Base-by-base conservation (phyloP, 2,797 vertebrate genomes). In the Sphenodon punctatus region DNA sequence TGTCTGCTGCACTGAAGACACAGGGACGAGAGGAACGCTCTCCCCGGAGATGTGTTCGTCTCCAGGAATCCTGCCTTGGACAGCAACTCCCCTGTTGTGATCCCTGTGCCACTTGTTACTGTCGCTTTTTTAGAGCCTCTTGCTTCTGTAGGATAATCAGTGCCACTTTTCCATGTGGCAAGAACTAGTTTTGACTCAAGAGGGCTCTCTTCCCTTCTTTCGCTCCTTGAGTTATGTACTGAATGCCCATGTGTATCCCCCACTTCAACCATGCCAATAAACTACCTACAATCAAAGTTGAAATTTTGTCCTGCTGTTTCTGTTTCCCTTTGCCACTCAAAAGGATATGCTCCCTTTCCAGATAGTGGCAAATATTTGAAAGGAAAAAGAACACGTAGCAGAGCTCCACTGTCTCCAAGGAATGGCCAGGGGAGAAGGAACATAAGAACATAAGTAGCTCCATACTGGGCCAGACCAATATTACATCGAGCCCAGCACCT, bases 91-190 rank as follows among this genome's bases (percentile, higher is more conserved):
- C 95, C 5, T 99, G 98, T 94, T 99, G 98, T 0, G 97, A 97
- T 85, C 97, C 97, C 22, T 98, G 98, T 0, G 96, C 97, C 78
- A 97, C 96, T 51, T 99, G 98, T 91, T 98, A 97, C 95, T 98
- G 98, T 90, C 97, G 97, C 60, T 97, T 98, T 91, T 99, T 99
- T 94, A 98, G 98, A 8, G 97, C 97, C 42, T 93, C 97, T 80
- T 98, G 97, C 84, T 96, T 97, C 90, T 98, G 98, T 95, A 97
- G 97, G 95, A 97, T 96, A 84, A 95, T 96, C 69, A 96, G 96
- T 61, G 89, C 87, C n/a, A 84, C 63, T 10, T 95, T 96, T 78
- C 87, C 95, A 64, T 96, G 96, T 0, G 90, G 95, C 85, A 96
- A 94, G 88, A 95, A 95, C 71, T 97, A 96, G 87, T 0, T 0